A percentile compares a stretch with the other conserved stretches of the same genome.
These are phyloP conservation scores for Orestias chungarensis DNA, from an alignment of 2,797 vertebrate genomes.

Conservation along the genomic window DNA sequence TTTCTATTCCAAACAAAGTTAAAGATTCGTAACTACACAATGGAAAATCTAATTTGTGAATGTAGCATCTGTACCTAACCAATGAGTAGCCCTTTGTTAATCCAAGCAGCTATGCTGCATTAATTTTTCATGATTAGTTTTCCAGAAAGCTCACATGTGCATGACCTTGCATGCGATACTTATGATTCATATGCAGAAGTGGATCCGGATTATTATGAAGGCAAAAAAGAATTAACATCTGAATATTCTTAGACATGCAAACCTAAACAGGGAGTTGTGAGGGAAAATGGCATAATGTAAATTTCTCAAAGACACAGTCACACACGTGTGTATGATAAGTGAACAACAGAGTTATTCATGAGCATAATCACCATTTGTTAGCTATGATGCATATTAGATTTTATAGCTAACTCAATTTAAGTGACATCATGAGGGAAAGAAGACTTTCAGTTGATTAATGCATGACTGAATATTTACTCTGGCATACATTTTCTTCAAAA, in stretches of 20 bases:
- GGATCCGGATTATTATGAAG: constrained; percentile 48
- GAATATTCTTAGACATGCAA: constrained; percentile 65
- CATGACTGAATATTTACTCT: constrained; percentile 18
- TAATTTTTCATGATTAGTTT: constrained; percentile 68
- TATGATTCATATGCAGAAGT: constrained; percentile 65
- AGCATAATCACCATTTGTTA: constrained; percentile 16
- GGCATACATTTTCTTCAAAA: constrained; percentile 21
- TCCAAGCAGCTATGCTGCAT: constrained; percentile 59
- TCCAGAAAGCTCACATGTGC: constrained; percentile 65
- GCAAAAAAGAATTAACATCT: constrained; percentile 44
- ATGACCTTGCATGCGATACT: constrained; percentile 69
- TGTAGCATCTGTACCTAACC: constrained; percentile 70
- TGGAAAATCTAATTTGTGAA: constrained; percentile 77
- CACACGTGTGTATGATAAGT: constrained; percentile 2
- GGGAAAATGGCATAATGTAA: not conserved
- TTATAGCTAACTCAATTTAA: constrained; percentile 24
- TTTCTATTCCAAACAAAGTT: constrained; percentile 74
- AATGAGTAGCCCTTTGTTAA: constrained; percentile 63
- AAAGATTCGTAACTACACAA: constrained; percentile 68
- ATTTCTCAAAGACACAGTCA: constrained; percentile 19
- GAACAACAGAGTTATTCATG: constrained; percentile 4
- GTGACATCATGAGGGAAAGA: constrained; percentile 25
- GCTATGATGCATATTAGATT: constrained; percentile 17
- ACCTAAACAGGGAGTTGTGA: constrained; percentile 21
- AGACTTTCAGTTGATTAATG: constrained; percentile 17